These are phyloP conservation scores for Kradibia gibbosae DNA, from an alignment of 1,140 invertebrate species.

Conservation along the genomic window DNA sequence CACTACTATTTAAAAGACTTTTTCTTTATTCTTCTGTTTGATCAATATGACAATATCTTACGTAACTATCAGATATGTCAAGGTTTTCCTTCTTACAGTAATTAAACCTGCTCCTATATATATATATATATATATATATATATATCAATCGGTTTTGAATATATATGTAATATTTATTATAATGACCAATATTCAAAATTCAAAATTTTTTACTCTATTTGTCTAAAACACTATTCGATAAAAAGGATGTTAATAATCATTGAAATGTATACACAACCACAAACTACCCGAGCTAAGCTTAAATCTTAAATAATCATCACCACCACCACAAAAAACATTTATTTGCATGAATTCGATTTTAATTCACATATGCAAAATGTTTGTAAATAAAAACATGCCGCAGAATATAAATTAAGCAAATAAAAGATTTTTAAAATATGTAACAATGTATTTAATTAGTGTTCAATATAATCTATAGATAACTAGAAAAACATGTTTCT, in stretches of 20 bases:
- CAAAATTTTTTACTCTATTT: too few relatives aligned
- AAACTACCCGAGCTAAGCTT: conserved; percentile 5
- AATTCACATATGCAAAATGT: conserved; percentile 37
- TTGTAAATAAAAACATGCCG: conserved; percentile 15
- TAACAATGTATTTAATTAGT: background rate
- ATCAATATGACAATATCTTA: conserved; percentile 67
- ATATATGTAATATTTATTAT: too few relatives aligned
- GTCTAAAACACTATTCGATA: conserved; percentile 4
- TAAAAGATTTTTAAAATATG: conserved; percentile 19
- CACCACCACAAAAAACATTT: conserved; percentile 48
- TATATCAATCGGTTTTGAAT: background rate
- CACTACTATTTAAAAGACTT: background rate
- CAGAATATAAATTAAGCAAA: background rate
- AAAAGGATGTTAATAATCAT: background rate
- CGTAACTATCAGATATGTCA: conserved; percentile 57
- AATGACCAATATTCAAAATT: too few relatives aligned
- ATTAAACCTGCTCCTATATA: conserved; percentile 9
- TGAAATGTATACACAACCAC: conserved; percentile 13
- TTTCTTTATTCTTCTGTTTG: conserved; percentile 66
- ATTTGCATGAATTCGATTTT: conserved; percentile 8
- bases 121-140: background rate
- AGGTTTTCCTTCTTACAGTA: conserved; percentile 49
- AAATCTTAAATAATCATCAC: conserved; percentile 44
- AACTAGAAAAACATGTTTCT: background rate
- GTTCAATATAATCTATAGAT: background rate